A percentile compares a stretch with the other conserved stretches of the same genome.
Conservation (phyloP, 37 sponge, comb jelly and placozoan species). For the Cliona cf. orientalis region DNA sequence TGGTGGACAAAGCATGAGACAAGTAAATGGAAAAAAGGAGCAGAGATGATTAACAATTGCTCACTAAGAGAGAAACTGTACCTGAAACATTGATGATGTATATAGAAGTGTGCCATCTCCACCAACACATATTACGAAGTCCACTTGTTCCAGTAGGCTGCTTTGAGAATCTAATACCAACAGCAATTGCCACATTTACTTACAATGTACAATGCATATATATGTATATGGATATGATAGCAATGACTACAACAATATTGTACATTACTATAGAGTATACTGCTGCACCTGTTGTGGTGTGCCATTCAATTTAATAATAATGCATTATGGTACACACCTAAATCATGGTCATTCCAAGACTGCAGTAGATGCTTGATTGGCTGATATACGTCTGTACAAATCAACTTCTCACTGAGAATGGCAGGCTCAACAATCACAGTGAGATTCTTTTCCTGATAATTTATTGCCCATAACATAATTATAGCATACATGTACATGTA, state of each 20-base stretch:
- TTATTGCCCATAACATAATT: background rate
- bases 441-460: conserved; percentile 33
- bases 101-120: conserved; percentile 97
- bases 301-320: no score
- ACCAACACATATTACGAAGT: conserved; percentile 88
- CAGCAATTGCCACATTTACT: no score
- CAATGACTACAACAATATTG: no score
- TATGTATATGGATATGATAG: no score
- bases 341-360: conserved; percentile 32
- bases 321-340: no score
- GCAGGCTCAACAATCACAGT: conserved; percentile 52
- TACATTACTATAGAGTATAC: no score
- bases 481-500: background rate
- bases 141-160: conserved; percentile 35
- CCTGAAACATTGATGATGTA: conserved; percentile 89
- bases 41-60: no score
- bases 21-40: no score
- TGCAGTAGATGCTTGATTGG: background rate
- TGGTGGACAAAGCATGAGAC: no score
- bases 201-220: no score
- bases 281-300: no score
- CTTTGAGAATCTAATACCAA: conserved; percentile 18
- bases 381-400: conserved; percentile 14
- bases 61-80: background rate
- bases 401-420: conserved; percentile 35